Base-by-base conservation (phyloP, 1,140 invertebrate genomes). In the Teleogryllus occipitalis region DNA sequence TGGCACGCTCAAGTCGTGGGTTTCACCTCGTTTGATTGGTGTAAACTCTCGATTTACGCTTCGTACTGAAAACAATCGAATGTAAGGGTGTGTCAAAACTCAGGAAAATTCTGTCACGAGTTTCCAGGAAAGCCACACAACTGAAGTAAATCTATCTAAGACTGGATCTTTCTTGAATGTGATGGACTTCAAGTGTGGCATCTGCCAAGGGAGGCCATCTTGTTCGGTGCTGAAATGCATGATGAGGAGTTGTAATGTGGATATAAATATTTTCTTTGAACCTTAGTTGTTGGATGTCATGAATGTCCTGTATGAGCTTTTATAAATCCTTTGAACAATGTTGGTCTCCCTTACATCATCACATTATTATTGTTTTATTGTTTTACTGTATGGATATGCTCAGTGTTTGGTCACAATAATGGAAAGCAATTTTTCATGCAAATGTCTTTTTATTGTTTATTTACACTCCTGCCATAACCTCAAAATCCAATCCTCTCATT, bases 321-420 rank as follows among this genome's bases (percentile, higher is more conserved):
- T 80, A 79, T 82, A 82, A 79, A 81, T 80, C 79, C 76, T 80
- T 75, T 77, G 80, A 81, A 81, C 80, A 81, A 80, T 80, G 79
- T 77, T 81, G 81, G 80, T 81, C 79, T 80, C 82, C 78, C 80
- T 81, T 80, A 79, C 80, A 81, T 80, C 22, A 80, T 78, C 77
- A 80, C 79, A 78, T 82, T 78, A 80, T 81, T 81, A 82, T 82
- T 81, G 81, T 81, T 83, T 83, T 83, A 81, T 82, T 81, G 81
- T 83, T 82, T 83, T 82, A 82, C 79, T 83, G 83, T 83, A 83
- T 82, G 81, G 80, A 82, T 82, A 83, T 83, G 83, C 82, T 84
- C 83, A 84, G 82, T 84, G 83, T 84, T 83, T 83, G 83, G 82
- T 84, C 83, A 83, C 83, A 83, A 83, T 82, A 84, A 81, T 79